Percentiles rank a stretch among this genome's conserved stretches.
Conservation (phyloP, 2,113 vertebrate genomes). For the Dromaius novaehollandiae region DNA sequence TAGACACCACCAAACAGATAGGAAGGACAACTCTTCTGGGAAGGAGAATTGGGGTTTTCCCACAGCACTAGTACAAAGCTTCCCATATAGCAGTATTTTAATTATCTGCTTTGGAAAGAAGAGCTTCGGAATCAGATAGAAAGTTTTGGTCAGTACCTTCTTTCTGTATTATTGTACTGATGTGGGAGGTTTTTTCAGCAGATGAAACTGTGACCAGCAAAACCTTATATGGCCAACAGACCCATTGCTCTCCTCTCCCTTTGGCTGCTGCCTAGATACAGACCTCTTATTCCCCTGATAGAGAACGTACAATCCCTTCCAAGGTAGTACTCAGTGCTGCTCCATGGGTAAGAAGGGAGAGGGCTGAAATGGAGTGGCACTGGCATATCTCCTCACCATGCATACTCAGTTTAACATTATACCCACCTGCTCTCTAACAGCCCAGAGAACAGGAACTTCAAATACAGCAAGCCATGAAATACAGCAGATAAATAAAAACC, state of each 20-base stretch:
- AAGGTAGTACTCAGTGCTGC: background rate
- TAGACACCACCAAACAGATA: background rate
- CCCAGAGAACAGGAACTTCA: slow-evolving; percentile 21
- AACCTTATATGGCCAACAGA: background rate
- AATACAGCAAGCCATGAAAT: background rate
- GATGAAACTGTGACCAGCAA: background rate
- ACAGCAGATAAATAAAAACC: background rate
- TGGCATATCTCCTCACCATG: background rate
- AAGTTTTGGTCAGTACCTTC: background rate
- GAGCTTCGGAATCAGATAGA: background rate
- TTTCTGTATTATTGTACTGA: background rate
- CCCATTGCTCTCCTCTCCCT: background rate
- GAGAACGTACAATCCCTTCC: background rate
- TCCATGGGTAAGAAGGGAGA: slow-evolving; percentile 54
- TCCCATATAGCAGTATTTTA: background rate
- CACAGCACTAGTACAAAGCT: background rate
- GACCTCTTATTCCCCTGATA: background rate
- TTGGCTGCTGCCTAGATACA: background rate
- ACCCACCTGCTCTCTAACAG: slow-evolving; percentile 32
- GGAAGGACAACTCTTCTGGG: background rate
- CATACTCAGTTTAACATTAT: background rate
- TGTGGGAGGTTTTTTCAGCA: background rate
- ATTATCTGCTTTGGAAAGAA: background rate
- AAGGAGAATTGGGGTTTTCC: background rate
- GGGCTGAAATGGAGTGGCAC: slow-evolving; percentile 29